phyloP scores from a whole-genome alignment of 2,113 vertebrate species.

The Mastomys natalensis region DNA sequence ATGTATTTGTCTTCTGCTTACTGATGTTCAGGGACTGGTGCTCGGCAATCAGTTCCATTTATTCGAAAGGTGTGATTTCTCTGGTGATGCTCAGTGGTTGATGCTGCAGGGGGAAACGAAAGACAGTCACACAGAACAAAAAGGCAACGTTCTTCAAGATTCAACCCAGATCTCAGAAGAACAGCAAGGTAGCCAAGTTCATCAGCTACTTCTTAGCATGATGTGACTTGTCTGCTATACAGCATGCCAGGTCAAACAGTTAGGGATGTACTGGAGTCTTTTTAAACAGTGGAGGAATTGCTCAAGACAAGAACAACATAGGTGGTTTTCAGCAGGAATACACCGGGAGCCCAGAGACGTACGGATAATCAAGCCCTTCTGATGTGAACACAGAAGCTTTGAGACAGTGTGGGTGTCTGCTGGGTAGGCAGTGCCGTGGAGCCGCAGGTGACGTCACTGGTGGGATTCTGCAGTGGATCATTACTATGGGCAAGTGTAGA shows the following conservation, averaged over 20 bases:
- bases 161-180: background rate
- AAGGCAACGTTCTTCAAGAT: background rate
- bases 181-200: background rate
- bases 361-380: background rate
- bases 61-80: background rate
- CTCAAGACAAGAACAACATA: background rate
- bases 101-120: background rate
- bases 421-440: background rate
- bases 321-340: background rate
- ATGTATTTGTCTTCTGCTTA: background rate
- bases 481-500: background rate
- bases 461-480: background rate
- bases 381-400: accelerated
- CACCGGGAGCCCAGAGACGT: background rate
- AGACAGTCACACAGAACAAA: background rate
- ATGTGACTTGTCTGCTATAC: accelerated
- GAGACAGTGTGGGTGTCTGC: background rate
- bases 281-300: too few species aligned
- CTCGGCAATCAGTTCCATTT: background rate
- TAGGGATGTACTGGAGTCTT: too few species aligned
- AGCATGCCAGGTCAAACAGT: accelerated
- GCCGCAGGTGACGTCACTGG: background rate
- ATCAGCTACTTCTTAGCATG: background rate
- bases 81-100: background rate
- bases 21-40: background rate